These are phyloP conservation scores for Meloidogyne chitwoodi DNA, from an alignment of 1,140 invertebrate species.

Conservation along the genomic window DNA sequence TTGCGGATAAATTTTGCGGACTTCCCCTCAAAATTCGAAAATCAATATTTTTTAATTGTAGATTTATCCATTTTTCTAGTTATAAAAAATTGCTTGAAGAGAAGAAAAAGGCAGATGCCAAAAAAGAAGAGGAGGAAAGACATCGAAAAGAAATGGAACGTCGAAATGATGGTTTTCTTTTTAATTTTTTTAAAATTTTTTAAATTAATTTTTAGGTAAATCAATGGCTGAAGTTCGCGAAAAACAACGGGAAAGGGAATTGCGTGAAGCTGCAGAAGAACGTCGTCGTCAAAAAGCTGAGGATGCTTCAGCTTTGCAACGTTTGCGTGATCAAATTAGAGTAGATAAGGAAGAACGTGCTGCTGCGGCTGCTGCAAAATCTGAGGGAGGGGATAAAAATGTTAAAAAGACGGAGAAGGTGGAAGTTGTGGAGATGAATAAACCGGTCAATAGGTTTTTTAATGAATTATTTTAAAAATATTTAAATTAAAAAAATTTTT, in stretches of 20 bases:
- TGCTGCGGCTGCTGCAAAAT: not conserved
- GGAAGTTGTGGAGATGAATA: not conserved
- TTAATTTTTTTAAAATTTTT: not conserved
- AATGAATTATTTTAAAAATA: not conserved
- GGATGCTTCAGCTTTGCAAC: conserved; percentile 22
- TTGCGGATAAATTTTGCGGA: too few relatives aligned
- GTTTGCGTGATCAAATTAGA: conserved; percentile 26
- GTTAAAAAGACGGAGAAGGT: not conserved
- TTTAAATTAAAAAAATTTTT: conserved; percentile 7
- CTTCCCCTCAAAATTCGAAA: too few relatives aligned
- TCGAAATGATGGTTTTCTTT: conserved; percentile 15
- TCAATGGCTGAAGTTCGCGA: conserved; percentile 18
- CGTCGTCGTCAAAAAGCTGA: conserved; percentile 30
- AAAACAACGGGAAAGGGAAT: conserved; percentile 28
- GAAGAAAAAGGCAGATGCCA: conserved; percentile 22
- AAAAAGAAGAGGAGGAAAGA: conserved; percentile 29
- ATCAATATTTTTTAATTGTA: not conserved
- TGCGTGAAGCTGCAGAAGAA: conserved; percentile 23
- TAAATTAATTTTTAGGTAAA: conserved; percentile 20
- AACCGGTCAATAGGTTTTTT: conserved; percentile 24
- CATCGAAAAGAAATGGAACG: conserved; percentile 28
- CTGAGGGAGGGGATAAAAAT: not conserved
- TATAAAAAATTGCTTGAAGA: conserved; percentile 25
- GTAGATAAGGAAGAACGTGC: conserved; percentile 34
- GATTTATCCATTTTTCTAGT: conserved; percentile 14